A percentile compares a stretch with the other conserved stretches of the same genome.
Conservation (phyloP, 2,797 vertebrate genomes). For the Betta splendens region DNA sequence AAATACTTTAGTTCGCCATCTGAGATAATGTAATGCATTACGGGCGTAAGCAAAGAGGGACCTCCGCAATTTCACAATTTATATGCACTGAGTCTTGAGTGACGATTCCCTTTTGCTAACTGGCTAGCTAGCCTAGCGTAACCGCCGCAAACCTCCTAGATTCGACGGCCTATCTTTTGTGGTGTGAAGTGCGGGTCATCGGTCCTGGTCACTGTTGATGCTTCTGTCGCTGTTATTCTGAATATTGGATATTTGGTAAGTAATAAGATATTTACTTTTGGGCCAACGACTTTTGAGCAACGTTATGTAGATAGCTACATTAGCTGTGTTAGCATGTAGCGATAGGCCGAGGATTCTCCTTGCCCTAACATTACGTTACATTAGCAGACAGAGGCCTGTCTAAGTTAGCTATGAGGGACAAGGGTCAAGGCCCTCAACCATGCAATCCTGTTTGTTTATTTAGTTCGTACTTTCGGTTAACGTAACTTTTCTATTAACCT, state of each 20-base stretch:
- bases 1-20: conserved; percentile 52
- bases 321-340: conserved; percentile 55
- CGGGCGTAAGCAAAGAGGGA: conserved; percentile 73
- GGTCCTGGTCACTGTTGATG: conserved; percentile 29
- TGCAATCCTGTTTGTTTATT: conserved; percentile 67
- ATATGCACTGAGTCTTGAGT: conserved; percentile 72
- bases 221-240: conserved; percentile 48
- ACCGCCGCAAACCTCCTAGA: conserved; percentile 45
- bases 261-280: conserved; percentile 40
- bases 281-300: conserved; percentile 1
- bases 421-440: conserved; percentile 70
- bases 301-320: conserved; percentile 25
- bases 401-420: conserved; percentile 69
- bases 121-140: conserved; percentile 68
- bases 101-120: conserved; percentile 73
- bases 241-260: conserved; percentile 76
- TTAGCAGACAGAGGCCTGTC: conserved; percentile 66
- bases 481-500: conserved; percentile 13
- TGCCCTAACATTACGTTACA: conserved; percentile 40
- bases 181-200: conserved; percentile 45
- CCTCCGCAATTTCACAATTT: conserved; percentile 71
- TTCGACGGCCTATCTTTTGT: conserved; percentile 54
- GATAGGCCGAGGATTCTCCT: conserved; percentile 59
- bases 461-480: conserved; percentile 27
- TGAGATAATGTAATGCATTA: conserved; percentile 80